Conservation (phyloP, 2,888 invertebrate species). For the Nemoura dubitans region DNA sequence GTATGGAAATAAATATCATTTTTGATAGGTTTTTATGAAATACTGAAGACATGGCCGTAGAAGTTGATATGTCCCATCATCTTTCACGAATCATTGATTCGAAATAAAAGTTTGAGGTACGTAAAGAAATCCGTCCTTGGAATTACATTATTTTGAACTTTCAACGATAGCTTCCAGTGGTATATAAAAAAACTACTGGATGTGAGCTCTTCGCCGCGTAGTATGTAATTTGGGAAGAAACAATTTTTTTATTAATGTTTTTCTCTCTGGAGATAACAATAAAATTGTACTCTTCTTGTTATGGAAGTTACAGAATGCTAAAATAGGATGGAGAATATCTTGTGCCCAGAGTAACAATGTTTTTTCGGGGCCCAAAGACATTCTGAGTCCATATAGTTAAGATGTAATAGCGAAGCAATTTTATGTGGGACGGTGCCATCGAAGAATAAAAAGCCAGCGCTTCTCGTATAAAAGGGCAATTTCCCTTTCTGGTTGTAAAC, state of each 20-base stretch:
- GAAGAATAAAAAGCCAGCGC: conserved; percentile 16
- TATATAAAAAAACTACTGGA: neutral
- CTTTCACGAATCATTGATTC: neutral
- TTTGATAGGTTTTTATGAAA: conserved; percentile 12
- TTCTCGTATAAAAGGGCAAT: conserved; percentile 37
- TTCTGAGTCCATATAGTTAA: neutral
- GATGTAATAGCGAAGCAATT: neutral
- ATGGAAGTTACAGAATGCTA: neutral
- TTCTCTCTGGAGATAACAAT: neutral
- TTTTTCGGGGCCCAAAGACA: neutral
- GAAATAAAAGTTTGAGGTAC: neutral
- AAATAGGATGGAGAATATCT: neutral
- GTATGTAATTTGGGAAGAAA: neutral
- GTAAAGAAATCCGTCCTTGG: neutral
- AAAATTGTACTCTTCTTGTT: neutral
- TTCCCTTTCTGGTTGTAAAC: conserved; percentile 33
- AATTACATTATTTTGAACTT: conserved; percentile 4
- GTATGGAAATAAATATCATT: neutral
- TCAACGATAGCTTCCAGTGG: neutral
- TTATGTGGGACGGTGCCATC: conserved; percentile 10
- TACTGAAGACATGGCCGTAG: neutral
- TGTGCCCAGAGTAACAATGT: neutral
- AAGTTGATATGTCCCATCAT: conserved; percentile 12
- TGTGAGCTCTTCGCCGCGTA: neutral
- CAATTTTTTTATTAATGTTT: conserved; percentile 3